Evolutionary conservation across 2,797 vertebrate species (phyloP).

Genomic region (Anguilla megastoma): DNA sequence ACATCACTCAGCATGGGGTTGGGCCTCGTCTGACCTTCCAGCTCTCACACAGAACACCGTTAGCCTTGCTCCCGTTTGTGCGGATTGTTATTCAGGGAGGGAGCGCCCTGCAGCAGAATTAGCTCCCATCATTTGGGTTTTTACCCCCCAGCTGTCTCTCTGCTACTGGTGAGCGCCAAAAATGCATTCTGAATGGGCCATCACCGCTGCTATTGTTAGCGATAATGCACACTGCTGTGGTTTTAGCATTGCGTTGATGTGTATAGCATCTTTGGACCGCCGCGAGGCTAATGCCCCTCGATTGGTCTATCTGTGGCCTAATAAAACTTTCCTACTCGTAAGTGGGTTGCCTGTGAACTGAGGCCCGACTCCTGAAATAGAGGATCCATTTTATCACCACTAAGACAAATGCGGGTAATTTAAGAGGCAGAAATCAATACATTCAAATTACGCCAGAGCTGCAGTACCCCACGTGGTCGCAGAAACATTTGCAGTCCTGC

Average conservation of each 20-base stretch:
- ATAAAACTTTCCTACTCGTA: background rate
- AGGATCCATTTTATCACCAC: constrained; percentile 11
- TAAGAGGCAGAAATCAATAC: constrained; percentile 9
- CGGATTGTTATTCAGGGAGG: background rate
- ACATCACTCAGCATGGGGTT: background rate
- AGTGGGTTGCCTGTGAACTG: background rate
- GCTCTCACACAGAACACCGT: background rate
- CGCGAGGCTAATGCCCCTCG: background rate
- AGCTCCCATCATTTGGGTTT: too few species aligned
- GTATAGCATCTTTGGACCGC: background rate
- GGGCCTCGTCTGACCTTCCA: background rate
- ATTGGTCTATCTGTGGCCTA: background rate
- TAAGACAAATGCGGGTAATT: background rate
- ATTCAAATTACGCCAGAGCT: background rate
- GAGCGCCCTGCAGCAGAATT: background rate
- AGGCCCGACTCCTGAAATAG: background rate
- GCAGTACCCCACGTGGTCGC: background rate
- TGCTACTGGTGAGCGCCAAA: background rate
- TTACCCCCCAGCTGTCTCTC: background rate
- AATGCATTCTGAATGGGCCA: background rate
- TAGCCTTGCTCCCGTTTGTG: background rate
- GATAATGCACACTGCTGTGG: background rate
- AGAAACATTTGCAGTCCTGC: background rate
- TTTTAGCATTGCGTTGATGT: background rate
- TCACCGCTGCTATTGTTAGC: background rate